phyloP scores from a whole-genome alignment of 2,113 vertebrate genomes.

The Heterotis niloticus region DNA sequence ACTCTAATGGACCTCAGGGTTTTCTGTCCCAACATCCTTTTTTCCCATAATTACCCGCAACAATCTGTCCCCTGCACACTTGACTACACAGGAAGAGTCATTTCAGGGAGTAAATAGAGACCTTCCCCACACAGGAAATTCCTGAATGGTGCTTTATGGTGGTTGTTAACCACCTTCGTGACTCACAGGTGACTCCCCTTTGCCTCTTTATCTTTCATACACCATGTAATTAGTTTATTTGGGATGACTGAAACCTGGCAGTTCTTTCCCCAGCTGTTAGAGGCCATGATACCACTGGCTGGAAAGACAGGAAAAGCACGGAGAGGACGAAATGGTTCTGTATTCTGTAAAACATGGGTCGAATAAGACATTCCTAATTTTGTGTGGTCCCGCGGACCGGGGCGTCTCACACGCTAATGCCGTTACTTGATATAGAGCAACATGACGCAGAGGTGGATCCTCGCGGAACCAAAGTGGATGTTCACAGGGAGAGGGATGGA shows the following conservation, averaged over 20 bases:
- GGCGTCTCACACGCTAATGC: slow-evolving; percentile 11
- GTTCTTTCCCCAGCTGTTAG: background rate
- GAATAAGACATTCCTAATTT: slow-evolving; percentile 5
- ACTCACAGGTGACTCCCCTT: background rate
- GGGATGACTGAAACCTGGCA: background rate
- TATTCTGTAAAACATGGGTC: background rate
- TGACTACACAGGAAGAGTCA: slow-evolving; percentile 11
- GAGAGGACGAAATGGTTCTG: background rate
- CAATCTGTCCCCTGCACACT: background rate
- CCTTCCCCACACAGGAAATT: slow-evolving; percentile 18
- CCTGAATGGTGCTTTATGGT: slow-evolving; percentile 11
- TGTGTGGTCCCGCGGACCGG: background rate
- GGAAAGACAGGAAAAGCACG: background rate
- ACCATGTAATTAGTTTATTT: slow-evolving; percentile 16
- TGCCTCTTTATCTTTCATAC: background rate
- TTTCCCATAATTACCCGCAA: background rate
- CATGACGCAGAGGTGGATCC: background rate
- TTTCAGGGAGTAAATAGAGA: background rate
- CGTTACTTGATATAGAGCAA: background rate
- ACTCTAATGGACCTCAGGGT: background rate
- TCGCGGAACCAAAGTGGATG: background rate
- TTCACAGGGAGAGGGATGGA: background rate
- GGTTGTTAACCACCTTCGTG: background rate
- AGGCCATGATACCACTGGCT: background rate
- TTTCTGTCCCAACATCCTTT: background rate